phyloP scores from a whole-genome alignment of 2,888 invertebrate genomes.

The Eupithecia inturbata region DNA sequence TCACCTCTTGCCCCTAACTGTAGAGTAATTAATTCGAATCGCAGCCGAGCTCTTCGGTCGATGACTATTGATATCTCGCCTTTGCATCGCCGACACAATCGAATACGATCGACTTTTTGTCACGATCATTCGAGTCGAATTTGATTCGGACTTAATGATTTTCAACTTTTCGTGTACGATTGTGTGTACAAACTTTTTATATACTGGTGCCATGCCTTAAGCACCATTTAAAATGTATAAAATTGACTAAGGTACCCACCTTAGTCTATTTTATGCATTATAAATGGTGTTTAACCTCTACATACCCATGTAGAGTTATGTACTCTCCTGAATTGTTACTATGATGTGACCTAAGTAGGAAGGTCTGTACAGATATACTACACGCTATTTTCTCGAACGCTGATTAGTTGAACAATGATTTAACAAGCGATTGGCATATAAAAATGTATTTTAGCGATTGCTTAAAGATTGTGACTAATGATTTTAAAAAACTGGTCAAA shows the following conservation, averaged over 20 bases:
- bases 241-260: background rate
- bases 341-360: too few species aligned
- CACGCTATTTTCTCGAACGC: too few species aligned
- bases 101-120: conserved; percentile 75
- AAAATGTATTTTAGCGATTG: too few species aligned
- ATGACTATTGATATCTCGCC: conserved; percentile 77
- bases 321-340: too few species aligned
- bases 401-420: too few species aligned
- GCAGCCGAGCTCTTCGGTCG: conserved; percentile 60
- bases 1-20: conserved; percentile 68
- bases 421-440: too few species aligned
- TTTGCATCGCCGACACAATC: conserved; percentile 74
- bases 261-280: too few species aligned
- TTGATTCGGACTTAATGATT: conserved; percentile 67
- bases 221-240: background rate
- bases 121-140: conserved; percentile 71
- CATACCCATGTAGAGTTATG: too few species aligned
- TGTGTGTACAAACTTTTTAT: conserved; percentile 15
- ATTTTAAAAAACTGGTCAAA: background rate
- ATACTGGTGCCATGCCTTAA: background rate
- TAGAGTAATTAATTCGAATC: conserved; percentile 75
- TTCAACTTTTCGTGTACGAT: conserved; percentile 28
- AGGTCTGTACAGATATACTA: too few species aligned
- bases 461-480: too few species aligned
- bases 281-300: too few species aligned